Evolutionary conservation across 2,113 vertebrate genomes (phyloP), one percentile per base, ranked within the genome.

Genomic region (Ctenomys sociabilis): DNA sequence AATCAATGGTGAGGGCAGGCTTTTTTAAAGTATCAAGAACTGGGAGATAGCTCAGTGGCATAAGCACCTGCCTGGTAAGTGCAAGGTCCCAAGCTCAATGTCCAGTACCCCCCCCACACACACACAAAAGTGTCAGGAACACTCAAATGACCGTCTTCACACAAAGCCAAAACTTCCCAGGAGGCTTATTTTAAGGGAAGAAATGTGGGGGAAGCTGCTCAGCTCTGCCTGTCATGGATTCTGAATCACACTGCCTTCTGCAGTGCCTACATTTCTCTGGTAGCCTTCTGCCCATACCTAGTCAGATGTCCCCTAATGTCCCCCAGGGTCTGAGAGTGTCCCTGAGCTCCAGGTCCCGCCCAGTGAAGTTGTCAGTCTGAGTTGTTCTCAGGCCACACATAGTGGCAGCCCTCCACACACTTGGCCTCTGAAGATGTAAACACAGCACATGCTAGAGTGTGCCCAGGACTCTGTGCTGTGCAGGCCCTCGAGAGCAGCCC

Each of bases 61-160:
- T 57, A 57, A 57, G 54, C 54, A 19, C 54, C 54, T 57, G 14
- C 54, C 54, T 57, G 54, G 54, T 16, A 57, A 57, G 54, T 19
- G 16, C 17, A 19, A 57, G 54, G 54, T 57, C 54, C 54, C 54
- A 17, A 57, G 54, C 54, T 57, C 54, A 57, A 57, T 57, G 16
- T 17, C 54, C 4, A 17, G 54, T 57, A 57, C 16, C 54, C 17
- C 16, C 17, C 54, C 17, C 16, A 57, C 54, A 54, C 54, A 54
- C 54, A 54, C 54, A 54, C 54, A 54, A 11, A 54, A 57, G 26
- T 57, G 32, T 8, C 24, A 75, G 92, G 26, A 14, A 0, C 3
- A 80, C 85, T 91, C 95, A 80, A 84, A 96, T 57, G 61, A 57
- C 26, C 66, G 26, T 24, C 35, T 63, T 83, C 64, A 66, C 30